A percentile compares a stretch with the other conserved stretches of the same genome.
Conservation (phyloP, 2,113 vertebrate species). For the Ammodytes dubius region DNA sequence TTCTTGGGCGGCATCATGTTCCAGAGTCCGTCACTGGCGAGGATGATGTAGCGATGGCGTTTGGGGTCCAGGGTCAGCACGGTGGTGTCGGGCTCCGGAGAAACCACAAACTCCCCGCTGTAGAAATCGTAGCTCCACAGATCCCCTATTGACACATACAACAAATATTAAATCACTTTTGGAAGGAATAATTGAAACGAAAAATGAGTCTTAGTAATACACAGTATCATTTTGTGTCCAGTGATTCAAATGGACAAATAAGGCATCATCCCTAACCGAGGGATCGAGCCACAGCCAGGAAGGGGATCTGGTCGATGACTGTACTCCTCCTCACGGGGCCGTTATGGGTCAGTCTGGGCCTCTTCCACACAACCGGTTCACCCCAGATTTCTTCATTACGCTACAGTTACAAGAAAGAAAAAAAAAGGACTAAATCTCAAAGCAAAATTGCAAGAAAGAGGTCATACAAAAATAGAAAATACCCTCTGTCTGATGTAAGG, state of each 20-base stretch:
- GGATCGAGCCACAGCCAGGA: constrained; percentile 96
- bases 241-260: not conserved
- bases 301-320: constrained; percentile 97
- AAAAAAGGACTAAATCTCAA: not conserved
- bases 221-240: not conserved
- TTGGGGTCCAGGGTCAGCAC: constrained; percentile 94
- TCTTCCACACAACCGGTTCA: constrained; percentile 99
- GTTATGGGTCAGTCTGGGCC: constrained; percentile 94
- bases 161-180: not conserved
- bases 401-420: constrained; percentile 78
- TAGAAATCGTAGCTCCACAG: constrained; percentile 99
- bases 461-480: not conserved
- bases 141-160: constrained; percentile 85
- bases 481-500: not conserved
- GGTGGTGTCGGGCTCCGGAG: constrained; percentile 96
- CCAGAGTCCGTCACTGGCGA: constrained; percentile 98
- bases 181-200: not conserved
- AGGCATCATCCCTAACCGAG: constrained; percentile 77
- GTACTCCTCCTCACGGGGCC: constrained; percentile 98
- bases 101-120: constrained; percentile 97
- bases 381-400: constrained; percentile 99
- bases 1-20: constrained; percentile 98
- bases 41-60: constrained; percentile 94
- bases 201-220: not conserved
- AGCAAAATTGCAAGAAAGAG: not conserved